phyloP scores from a whole-genome alignment of 2,797 vertebrate species.

The Oreochromis grahami region DNA sequence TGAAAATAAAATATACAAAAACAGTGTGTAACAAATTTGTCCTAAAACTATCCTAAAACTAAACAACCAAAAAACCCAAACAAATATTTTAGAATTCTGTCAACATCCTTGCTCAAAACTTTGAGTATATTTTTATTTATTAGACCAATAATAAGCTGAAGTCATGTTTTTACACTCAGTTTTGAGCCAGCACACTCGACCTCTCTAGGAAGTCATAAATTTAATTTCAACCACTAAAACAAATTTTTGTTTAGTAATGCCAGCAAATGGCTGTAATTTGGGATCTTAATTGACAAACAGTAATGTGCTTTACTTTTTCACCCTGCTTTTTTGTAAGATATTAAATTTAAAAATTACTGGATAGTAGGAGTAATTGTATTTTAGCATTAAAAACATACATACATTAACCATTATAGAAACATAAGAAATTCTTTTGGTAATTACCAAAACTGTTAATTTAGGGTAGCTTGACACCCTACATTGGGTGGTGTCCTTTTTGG shows the following conservation, averaged over 20 bases:
- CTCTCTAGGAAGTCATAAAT: not conserved
- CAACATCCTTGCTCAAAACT: not conserved
- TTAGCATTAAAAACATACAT: not conserved
- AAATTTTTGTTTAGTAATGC: not conserved
- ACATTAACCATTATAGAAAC: not conserved
- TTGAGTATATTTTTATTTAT: not conserved
- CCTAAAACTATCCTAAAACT: not conserved
- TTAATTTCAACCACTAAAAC: not conserved
- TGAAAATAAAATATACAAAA: not conserved
- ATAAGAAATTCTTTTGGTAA: not conserved
- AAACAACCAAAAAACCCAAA: not conserved
- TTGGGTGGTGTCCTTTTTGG: not conserved
- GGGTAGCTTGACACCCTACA: not conserved
- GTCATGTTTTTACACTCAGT: not conserved
- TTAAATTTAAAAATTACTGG: not conserved
- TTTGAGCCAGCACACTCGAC: not conserved
- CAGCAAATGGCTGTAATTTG: not conserved
- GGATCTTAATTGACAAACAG: not conserved
- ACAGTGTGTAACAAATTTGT: not conserved
- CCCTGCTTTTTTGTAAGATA: not conserved
- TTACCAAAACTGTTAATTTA: not conserved
- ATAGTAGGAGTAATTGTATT: not conserved
- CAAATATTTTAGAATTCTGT: not conserved
- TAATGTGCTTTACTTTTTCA: not conserved
- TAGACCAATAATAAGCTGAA: not conserved